phyloP scores from a whole-genome alignment of 1,140 invertebrate genomes.

The Mizuhopecten yessoensis region DNA sequence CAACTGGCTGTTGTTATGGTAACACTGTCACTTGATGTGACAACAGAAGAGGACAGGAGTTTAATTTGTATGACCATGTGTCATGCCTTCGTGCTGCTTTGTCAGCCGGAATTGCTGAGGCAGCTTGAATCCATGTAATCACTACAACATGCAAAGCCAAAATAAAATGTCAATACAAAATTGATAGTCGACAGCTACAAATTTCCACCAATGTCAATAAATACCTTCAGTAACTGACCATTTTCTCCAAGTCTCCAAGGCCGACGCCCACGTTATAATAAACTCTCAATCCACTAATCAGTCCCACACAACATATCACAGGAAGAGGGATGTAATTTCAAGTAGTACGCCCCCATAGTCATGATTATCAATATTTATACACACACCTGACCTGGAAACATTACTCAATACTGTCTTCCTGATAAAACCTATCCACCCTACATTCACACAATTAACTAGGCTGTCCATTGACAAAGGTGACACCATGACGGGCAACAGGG shows the following conservation, averaged over 20 bases:
- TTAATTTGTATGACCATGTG: neutral
- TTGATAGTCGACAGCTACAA: neutral
- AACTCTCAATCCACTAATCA: neutral
- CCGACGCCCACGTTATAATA: neutral
- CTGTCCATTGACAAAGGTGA: neutral
- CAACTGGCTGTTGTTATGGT: neutral
- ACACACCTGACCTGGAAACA: neutral
- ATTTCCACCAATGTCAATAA: neutral
- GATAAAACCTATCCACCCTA: neutral
- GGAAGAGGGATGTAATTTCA: neutral
- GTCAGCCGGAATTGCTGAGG: neutral
- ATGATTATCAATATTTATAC: slow-evolving; percentile 8
- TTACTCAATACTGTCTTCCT: no score
- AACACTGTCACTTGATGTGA: neutral
- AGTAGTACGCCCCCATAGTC: neutral
- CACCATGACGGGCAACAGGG: no score
- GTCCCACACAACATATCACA: neutral
- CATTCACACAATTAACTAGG: neutral
- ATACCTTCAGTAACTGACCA: neutral
- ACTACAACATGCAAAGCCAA: neutral
- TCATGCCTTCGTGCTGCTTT: neutral
- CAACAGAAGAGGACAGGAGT: neutral
- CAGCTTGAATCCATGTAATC: neutral
- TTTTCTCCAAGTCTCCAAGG: neutral
- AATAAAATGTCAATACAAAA: slow-evolving; percentile 8